Evolutionary conservation across 1,140 invertebrate genomes (phyloP).

Genomic region (Drosophila baimaii): DNA sequence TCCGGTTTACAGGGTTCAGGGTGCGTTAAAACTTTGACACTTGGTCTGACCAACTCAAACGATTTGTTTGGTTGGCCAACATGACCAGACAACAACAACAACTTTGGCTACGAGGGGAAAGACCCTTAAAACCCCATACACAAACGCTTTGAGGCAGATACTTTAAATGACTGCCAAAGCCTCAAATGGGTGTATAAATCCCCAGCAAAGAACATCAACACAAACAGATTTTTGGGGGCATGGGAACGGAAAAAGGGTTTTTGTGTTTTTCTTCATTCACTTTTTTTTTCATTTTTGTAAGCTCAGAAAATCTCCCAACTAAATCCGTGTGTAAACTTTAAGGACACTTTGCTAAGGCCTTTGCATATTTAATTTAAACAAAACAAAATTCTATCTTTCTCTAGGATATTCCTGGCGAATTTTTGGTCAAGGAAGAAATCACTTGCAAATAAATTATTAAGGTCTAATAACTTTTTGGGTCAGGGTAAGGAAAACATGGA

Average conservation of each 20-base stretch:
- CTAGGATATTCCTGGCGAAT: neutral
- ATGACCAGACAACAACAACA: slow-evolving; percentile 60
- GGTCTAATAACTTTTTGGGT: slow-evolving; percentile 6
- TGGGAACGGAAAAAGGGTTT: slow-evolving; percentile 42
- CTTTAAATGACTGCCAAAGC: slow-evolving; percentile 71
- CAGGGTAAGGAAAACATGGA: neutral
- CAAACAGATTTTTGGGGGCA: slow-evolving; percentile 13
- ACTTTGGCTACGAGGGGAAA: slow-evolving; percentile 17
- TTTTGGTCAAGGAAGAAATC: slow-evolving; percentile 6
- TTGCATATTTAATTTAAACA: slow-evolving; percentile 66
- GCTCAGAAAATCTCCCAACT: slow-evolving; percentile 61
- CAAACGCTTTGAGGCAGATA: slow-evolving; percentile 61
- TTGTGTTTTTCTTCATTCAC: slow-evolving; percentile 34
- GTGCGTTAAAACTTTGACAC: slow-evolving; percentile 75
- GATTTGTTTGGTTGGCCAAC: slow-evolving; percentile 73
- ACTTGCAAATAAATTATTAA: slow-evolving; percentile 34
- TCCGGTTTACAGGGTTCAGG: slow-evolving; percentile 16
- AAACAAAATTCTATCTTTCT: slow-evolving; percentile 35
- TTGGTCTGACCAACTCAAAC: slow-evolving; percentile 73
- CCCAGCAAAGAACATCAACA: slow-evolving; percentile 48
- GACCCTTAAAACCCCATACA: slow-evolving; percentile 60
- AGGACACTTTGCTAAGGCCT: slow-evolving; percentile 66
- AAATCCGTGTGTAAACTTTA: slow-evolving; percentile 75
- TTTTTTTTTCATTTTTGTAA: slow-evolving; percentile 23
- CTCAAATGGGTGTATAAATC: slow-evolving; percentile 57